Base-by-base conservation (phyloP, 92 coral and sea anemone genomes). In the Epizoanthus fatuus region DNA sequence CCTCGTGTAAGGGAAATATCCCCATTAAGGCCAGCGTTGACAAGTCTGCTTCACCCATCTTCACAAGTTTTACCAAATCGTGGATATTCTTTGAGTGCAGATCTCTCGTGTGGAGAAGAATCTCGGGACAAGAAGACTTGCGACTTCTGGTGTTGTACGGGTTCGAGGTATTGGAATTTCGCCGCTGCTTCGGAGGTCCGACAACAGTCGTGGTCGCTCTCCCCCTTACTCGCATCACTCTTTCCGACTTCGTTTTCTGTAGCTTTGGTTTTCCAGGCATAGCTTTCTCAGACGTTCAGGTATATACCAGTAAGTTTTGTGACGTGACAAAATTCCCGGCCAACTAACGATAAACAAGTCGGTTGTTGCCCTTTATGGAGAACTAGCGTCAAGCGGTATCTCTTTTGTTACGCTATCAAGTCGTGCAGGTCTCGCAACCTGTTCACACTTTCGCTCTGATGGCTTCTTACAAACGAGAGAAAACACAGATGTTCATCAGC, bases 81-180 rank as follows among this genome's bases (percentile, higher is more conserved):
- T 91, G 90, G 15, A 93, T 86, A 55, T 88, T 83, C 63, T 90
- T 93, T 29, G 84, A 85, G 3, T 75, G 85, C 32, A 93, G 87
- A 6, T 89, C 90, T 57, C 90, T 84, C 25, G 90, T 81, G 75
- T 81, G 90, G 1, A 93, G 92, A 9, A 93, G 90, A 55, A 93
- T 87, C 85, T 93, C 96, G 39, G 96, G 96, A 58, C 93, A 90
- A 15, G 93, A 90, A 7, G 90, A 63, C 35, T 90, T 90, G 76
- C 93, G 78, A 49, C 73, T 85, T 51, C 93, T 77, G 83, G 37
- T 79, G 56, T 42, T 86, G 80, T 56, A 60, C 15, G 83, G 78
- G 25, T 53, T 72, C 89, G 29, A 65, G 38, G 39, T 84, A 75
- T 79, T 85, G 45, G 89, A 64, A 54, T 79, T 75, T 68, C n/a